Evolutionary conservation across 2,888 invertebrate species (phyloP), one percentile per base, ranked within the genome.

Genomic region (Mystacides longicornis): DNA sequence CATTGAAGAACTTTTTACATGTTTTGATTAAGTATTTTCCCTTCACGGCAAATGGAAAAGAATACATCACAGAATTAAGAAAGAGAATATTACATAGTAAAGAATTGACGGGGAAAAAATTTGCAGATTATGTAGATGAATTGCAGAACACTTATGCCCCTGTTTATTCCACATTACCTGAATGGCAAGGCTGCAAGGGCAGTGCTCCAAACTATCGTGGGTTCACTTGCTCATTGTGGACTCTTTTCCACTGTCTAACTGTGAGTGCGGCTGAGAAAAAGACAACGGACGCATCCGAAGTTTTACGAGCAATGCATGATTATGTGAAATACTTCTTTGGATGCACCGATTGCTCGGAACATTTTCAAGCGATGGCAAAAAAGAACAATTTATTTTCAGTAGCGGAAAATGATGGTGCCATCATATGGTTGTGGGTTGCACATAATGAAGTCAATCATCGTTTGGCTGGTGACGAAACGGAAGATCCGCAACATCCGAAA

Each of bases 141-240:
- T 69, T 79, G 22, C 85, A 86, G 66, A 64, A 66, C 4, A 68
- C 73, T 27, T 72, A 80, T 63, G 68, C 73, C n/a, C 79, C 82
- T 16, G 77, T 86, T 5, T 83, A 80, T 63, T 71, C 79, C 5
- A 67, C 71, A 1, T 71, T 75, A 11, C 64, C 75, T 51, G 73
- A 76, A 56, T 97, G 88, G 83, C 71, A 89, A 31, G 87, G 86
- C 2, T 99, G 98, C 67, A 79, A 78, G 63, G 93, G 94, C 9
- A 93, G 93, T 63, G 77, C 81, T 54, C 71, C 82, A 0, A 77
- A 79, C 58, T 83, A 80, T 64, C 79, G 97, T 50, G 95, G 96
- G 11, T 98, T 91, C 69, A 89, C 95, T 0, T 99, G 98, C 72
- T 89, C 94, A 0, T 75, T 99, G 27, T 99, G 99, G 99, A 88